Evolutionary conservation across 2,888 invertebrate species (phyloP).

Genomic region (Coelinius sp.): DNA sequence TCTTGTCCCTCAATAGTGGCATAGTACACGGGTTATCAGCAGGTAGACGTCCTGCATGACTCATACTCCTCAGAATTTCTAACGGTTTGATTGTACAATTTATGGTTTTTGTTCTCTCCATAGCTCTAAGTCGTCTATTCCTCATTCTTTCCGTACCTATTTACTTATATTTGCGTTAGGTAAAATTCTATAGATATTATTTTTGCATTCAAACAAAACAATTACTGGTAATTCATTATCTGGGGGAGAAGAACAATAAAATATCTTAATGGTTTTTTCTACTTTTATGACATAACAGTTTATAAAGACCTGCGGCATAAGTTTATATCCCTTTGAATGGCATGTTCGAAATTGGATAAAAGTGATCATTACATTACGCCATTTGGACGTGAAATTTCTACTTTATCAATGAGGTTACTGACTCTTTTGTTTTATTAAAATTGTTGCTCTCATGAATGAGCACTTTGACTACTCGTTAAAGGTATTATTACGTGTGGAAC

Average conservation of each 20-base stretch:
- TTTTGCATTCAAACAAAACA: not conserved
- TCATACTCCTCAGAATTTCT: constrained; percentile 13
- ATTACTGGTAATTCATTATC: constrained; percentile 1
- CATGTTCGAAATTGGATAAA: not conserved
- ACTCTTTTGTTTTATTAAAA: constrained; percentile 20
- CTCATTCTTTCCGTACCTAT: not conserved
- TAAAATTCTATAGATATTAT: not conserved
- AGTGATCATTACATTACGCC: not conserved
- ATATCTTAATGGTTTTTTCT: not conserved
- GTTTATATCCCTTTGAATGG: not conserved
- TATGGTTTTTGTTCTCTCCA: not conserved
- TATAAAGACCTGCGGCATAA: not conserved
- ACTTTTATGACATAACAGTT: not conserved
- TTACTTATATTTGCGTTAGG: not conserved
- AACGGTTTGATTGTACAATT: constrained; percentile 19
- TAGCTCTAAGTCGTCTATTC: not conserved
- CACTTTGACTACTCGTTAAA: constrained; percentile 34
- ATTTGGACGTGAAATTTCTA: not conserved
- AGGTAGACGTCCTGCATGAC: constrained; percentile 23
- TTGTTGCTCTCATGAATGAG: constrained; percentile 25
- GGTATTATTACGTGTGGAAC: constrained; percentile 41
- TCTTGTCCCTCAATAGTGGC: not conserved
- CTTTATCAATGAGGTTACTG: constrained; percentile 15
- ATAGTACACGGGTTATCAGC: constrained; percentile 15
- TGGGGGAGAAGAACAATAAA: not conserved